Conservation (phyloP, 2,888 invertebrate species). For the Nineta flava region DNA sequence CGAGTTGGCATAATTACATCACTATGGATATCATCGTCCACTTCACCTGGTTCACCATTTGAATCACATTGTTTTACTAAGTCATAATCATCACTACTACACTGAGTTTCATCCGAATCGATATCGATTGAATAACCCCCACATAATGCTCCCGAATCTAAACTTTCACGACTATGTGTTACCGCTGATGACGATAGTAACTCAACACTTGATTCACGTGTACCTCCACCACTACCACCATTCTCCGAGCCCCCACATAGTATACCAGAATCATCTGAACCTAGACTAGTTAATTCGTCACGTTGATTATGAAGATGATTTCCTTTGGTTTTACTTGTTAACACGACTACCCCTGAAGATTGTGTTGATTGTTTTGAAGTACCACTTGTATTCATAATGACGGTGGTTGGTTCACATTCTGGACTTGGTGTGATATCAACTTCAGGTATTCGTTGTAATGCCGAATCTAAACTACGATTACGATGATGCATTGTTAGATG, state of each 20-base stretch:
- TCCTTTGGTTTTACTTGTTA: constrained; percentile 31
- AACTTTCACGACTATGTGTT: constrained; percentile 53
- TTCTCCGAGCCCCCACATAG: constrained; percentile 40
- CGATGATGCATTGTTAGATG: constrained; percentile 60
- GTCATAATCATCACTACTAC: background rate
- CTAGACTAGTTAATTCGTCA: constrained; percentile 43
- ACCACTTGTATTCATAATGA: background rate
- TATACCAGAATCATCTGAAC: constrained; percentile 71
- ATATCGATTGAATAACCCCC: constrained; percentile 6
- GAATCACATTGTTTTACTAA: constrained; percentile 14
- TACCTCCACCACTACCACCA: constrained; percentile 30
- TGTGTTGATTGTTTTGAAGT: constrained; percentile 19
- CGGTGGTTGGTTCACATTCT: constrained; percentile 31
- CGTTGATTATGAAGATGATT: constrained; percentile 20
- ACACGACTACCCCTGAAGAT: constrained; percentile 21
- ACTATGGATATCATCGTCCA: constrained; percentile 4
- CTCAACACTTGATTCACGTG: constrained; percentile 34
- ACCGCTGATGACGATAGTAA: constrained; percentile 31
- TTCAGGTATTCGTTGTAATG: constrained; percentile 77
- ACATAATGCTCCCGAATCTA: constrained; percentile 41
- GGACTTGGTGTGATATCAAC: constrained; percentile 55
- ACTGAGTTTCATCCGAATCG: constrained; percentile 9
- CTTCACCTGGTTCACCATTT: background rate
- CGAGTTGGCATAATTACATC: constrained; percentile 16
- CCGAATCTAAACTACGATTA: constrained; percentile 80